Base-by-base conservation (phyloP, 2,888 invertebrate species). In the Boloria euphrosyne region DNA sequence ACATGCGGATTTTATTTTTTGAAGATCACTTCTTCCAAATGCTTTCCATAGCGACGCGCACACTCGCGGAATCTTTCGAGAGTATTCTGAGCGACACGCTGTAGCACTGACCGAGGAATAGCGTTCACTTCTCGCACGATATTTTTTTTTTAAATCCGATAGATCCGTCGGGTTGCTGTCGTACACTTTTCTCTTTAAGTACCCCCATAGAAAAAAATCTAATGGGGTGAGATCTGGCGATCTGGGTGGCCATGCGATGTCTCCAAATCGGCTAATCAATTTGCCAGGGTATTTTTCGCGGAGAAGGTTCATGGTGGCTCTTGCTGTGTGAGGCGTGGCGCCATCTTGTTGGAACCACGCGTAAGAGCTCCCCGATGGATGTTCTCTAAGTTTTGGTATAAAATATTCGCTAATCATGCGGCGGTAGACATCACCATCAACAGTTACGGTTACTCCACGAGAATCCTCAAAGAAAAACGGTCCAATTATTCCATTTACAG, bases 191-290 rank as follows among this genome's bases (percentile, higher is more conserved):
- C 50, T 65, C 52, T 73, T 74, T 50, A 72, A 62, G 44, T 74
- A 74, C 10, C 67, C 71, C 73, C 73, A 74, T 38, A 72, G 69
- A 62, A 75, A 73, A 75, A 75, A 75, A 62, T 73, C 72, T 49
- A 72, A 60, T 0, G 70, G 74, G 54, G 72, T 75, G 0, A 75
- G 60, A 71, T 75, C 76, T 49, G 72, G 76, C 27, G 74, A 74
- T 50, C 73, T 68, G 43, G 76, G 73, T 50, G 73, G 75, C 73
- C 76, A 76, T 17, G 69, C 22, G 51, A 76, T 74, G 68, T 71
- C 67, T 13, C 67, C 70, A 52, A 66, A 67, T 4, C 68, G 67
- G 53, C 62, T 64, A 51, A 71, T 71, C 62, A 71, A 57, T 71
- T 72, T 71, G 22, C 22, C 10, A 58, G 72, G 71, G 52, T 69